Conservation (phyloP, 2,113 vertebrate species). For the Malurus elegans region DNA sequence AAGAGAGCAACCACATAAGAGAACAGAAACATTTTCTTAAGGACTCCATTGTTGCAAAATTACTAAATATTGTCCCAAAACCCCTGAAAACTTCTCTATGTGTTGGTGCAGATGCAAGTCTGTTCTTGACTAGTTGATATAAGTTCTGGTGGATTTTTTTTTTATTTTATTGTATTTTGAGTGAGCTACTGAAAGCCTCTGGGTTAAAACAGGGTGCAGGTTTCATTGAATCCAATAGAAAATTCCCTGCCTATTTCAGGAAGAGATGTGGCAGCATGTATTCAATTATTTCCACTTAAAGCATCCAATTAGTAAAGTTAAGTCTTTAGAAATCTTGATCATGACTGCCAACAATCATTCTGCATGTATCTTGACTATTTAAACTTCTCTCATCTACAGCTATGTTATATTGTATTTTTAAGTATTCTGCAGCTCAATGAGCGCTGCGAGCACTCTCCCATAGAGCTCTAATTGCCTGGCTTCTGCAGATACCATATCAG, state of each 20-base stretch:
- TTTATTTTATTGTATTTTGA: not conserved
- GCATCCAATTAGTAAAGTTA: not conserved
- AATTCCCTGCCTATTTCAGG: not conserved
- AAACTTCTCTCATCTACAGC: not conserved
- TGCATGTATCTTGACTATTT: not conserved
- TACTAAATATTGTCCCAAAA: not conserved
- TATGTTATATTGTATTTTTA: not conserved
- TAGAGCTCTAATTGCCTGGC: constrained; percentile 14
- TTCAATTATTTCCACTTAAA: constrained; percentile 21
- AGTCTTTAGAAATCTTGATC: not conserved
- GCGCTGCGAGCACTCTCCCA: not conserved
- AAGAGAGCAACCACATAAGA: not conserved
- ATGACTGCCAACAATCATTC: not conserved
- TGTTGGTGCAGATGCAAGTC: not conserved
- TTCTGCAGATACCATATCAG: not conserved
- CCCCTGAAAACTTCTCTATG: not conserved
- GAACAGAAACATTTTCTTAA: not conserved
- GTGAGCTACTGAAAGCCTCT: not conserved
- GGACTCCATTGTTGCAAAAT: not conserved
- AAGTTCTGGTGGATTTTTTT: not conserved
- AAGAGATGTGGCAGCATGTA: not conserved
- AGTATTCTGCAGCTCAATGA: not conserved
- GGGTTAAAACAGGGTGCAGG: not conserved
- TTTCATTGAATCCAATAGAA: not conserved
- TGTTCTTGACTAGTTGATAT: not conserved